Conservation (phyloP, 2,113 vertebrate species). For the Hucho hucho region DNA sequence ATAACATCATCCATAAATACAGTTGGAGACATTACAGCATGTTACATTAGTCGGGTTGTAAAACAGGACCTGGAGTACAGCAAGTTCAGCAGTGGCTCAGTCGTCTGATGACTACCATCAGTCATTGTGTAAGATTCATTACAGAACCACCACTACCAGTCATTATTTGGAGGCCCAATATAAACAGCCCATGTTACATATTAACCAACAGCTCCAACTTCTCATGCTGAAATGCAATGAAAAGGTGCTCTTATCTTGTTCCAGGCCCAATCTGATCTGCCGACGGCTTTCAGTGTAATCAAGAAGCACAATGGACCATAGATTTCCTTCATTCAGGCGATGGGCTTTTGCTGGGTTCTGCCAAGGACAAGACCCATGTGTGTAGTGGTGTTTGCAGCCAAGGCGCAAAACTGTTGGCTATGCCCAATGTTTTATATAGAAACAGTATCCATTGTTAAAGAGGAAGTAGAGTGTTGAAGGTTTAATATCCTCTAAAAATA, state of each 20-base stretch:
- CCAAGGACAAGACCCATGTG: neutral
- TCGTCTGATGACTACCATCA: too few relatives aligned
- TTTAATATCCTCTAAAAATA: neutral
- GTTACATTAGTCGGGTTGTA: too few relatives aligned
- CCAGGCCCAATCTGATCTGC: neutral
- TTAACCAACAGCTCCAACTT: neutral
- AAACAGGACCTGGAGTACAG: too few relatives aligned
- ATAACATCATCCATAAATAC: too few relatives aligned
- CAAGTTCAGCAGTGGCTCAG: too few relatives aligned
- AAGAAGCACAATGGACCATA: slow-evolving; percentile 3
- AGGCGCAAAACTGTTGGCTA: neutral
- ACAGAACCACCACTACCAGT: too few relatives aligned
- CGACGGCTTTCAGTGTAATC: neutral
- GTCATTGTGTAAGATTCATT: too few relatives aligned
- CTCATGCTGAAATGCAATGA: too few relatives aligned
- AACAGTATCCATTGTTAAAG: neutral
- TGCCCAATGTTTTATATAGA: slow-evolving; percentile 8
- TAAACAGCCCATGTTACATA: neutral
- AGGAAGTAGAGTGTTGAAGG: slow-evolving; percentile 7
- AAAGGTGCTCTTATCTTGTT: neutral
- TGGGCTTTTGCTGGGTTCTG: neutral
- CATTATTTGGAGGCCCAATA: too few relatives aligned
- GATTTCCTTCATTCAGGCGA: neutral
- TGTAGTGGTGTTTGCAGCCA: neutral
- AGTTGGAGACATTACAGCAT: too few relatives aligned